Base-by-base conservation (phyloP, 2,797 vertebrate genomes). In the Fratercula arctica region DNA sequence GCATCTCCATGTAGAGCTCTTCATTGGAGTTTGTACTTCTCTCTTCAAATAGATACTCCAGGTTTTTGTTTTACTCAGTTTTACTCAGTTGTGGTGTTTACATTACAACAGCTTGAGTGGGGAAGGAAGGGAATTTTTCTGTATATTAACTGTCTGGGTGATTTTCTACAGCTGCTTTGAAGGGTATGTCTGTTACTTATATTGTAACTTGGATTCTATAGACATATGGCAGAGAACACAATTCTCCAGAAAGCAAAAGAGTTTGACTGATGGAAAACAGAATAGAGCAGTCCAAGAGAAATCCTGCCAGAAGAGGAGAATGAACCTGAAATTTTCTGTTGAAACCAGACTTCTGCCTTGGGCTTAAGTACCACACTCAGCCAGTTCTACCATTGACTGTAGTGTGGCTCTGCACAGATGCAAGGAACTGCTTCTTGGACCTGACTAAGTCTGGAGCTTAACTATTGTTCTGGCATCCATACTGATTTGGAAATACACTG, bases 101-200 rank as follows among this genome's bases (percentile, higher is more conserved):
- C 60, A 79, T 97, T 96, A 90, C 85, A 87, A 80, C 69, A 95
- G 80, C 68, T 89, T 94, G 89, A 87, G 63, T 45, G 56, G 90
- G 64, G 53, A 73, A 82, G 56, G 87, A 94, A 93, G 91, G 70
- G 90, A 80, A 86, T 89, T 93, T 87, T 96, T 96, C 81, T 89
- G 89, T 96, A n/a, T 94, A 95, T 96, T 89, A 96, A 91, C 90
- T 96, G 93, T 90, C 89, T 61, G 93, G 46, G 64, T 95, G 95
- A 97, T 95, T 97, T 96, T 97, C 94, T 96, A 85, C 94, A 96
- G 93, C 93, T 97, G 95, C 85, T 96, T 96, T 96, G 92, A 95
- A 85, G 95, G 85, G 85, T 86, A 13, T 82, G 91, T 93, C 95
- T 97, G 95, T 92, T 95, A 78, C 93, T 93, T 95, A 91, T 83